Base-by-base conservation (phyloP, 1,140 invertebrate species). In the Lutraria rhynchaena region DNA sequence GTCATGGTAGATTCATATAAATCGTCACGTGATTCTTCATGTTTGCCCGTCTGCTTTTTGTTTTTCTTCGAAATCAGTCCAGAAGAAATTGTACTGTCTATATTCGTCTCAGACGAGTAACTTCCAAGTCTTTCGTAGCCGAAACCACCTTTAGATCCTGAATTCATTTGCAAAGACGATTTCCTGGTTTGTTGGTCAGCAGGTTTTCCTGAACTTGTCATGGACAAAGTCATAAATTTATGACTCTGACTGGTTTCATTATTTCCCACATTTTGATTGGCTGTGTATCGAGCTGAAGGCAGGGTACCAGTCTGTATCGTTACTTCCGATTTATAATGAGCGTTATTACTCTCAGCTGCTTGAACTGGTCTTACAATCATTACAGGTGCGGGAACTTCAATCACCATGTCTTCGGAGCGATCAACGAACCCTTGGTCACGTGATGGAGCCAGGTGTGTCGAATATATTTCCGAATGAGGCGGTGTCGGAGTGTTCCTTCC, bases 391-490 rank as follows among this genome's bases (percentile, higher is more conserved):
- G 29, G 9, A 17, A 22, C 27, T 58, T 78, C 75, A 22, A 78
- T 44, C 5, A 78, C 49, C 61, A 78, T 78, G 31, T 78, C 75
- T 46, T 78, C 75, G 27, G 75, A 53, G 22, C 75, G 44, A 37
- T 78, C 75, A 22, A 78, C 75, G 58, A 78, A 78, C 0, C 75
- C 75, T 46, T 78, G 75, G 29, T 63, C 35, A 15, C 58, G 61
- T 7, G 44, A 24, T 2, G 75, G 75, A 7, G 75, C 75, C n/a
- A 78, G 37, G 19, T 41, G 41, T 24, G 75, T 63, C 15, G 61
- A 51, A 49, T 78, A 78, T 9, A 78, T 67, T 29, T 69, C 63
- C 67, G 37, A 65, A 44, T 35, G 75, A 29, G 60, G 58, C 61
- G 61, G 29, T 1, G 57, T 41, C 0, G 61, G 33, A 3, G 37